A percentile compares a stretch with the other conserved stretches of the same genome.
phyloP scores from a whole-genome alignment of 2,797 vertebrate genomes.

The Echiichthys vipera region DNA sequence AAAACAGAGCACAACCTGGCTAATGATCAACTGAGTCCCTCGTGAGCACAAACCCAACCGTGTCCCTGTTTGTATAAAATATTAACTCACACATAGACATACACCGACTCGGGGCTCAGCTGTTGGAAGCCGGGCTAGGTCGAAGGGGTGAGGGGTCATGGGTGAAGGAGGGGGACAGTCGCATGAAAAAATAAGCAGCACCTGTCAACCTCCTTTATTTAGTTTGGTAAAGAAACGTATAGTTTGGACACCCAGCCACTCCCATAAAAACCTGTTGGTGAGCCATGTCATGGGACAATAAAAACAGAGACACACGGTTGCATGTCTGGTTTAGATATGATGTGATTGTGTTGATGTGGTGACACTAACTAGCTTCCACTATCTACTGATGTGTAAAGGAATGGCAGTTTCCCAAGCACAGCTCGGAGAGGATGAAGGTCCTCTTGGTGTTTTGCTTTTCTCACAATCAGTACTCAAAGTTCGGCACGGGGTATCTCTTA shows the following conservation, averaged over 20 bases:
- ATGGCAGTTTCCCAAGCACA: not conserved
- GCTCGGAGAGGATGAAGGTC: conserved; percentile 6
- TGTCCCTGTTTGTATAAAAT: conserved; percentile 8
- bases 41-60: conserved; percentile 25
- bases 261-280: not conserved
- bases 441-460: not conserved
- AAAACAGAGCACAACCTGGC: conserved; percentile 34
- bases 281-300: conserved; percentile 6
- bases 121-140: conserved; percentile 29
- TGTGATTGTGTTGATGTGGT: not conserved
- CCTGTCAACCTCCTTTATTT: conserved; percentile 54
- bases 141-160: conserved; percentile 25
- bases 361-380: not conserved
- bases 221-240: conserved; percentile 16
- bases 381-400: not conserved
- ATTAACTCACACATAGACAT: conserved; percentile 32
- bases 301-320: not conserved
- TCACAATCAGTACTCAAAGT: not conserved
- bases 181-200: conserved; percentile 48
- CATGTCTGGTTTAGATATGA: conserved; percentile 13
- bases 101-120: conserved; percentile 25
- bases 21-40: conserved; percentile 64
- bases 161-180: not conserved
- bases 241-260: conserved; percentile 15
- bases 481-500: not conserved